Percentiles rank a stretch among this genome's conserved stretches.
These are phyloP conservation scores for Chlorops oryzae DNA, from an alignment of 1,140 invertebrate genomes.

Conservation along the genomic window DNA sequence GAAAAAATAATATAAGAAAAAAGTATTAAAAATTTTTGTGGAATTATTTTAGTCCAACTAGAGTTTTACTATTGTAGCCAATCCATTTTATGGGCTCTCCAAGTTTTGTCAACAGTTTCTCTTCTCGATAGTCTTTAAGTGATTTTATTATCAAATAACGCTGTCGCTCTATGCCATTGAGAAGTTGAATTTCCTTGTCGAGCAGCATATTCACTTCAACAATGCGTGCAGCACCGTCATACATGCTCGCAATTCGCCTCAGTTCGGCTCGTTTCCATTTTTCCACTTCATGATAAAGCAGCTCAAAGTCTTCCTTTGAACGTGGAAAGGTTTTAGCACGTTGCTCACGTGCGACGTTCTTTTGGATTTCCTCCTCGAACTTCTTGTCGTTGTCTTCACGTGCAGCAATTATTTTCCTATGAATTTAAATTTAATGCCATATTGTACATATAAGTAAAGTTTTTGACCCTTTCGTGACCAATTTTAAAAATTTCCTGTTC, in stretches of 20 bases:
- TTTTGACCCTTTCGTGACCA: too few species aligned
- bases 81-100: constrained; percentile 55
- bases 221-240: constrained; percentile 51
- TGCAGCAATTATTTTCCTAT: too few species aligned
- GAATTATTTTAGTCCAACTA: neutral
- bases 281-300: constrained; percentile 53
- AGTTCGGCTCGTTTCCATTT: constrained; percentile 54
- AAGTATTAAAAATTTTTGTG: too few species aligned
- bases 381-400: constrained; percentile 23
- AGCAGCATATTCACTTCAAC: constrained; percentile 53
- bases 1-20: neutral
- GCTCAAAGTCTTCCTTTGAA: constrained; percentile 54
- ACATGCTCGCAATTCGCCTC: constrained; percentile 48
- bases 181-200: constrained; percentile 55
- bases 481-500: too few species aligned
- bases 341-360: constrained; percentile 43
- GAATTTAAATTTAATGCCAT: too few species aligned
- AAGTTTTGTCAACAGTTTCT: constrained; percentile 48
- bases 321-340: constrained; percentile 52
- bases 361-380: constrained; percentile 28
- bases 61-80: constrained; percentile 43
- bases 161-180: constrained; percentile 54
- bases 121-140: constrained; percentile 49
- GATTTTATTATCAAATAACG: constrained; percentile 28
- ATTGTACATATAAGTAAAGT: too few species aligned